Conservation (phyloP, 2,797 vertebrate species). For the Cetoscarus ocellatus region DNA sequence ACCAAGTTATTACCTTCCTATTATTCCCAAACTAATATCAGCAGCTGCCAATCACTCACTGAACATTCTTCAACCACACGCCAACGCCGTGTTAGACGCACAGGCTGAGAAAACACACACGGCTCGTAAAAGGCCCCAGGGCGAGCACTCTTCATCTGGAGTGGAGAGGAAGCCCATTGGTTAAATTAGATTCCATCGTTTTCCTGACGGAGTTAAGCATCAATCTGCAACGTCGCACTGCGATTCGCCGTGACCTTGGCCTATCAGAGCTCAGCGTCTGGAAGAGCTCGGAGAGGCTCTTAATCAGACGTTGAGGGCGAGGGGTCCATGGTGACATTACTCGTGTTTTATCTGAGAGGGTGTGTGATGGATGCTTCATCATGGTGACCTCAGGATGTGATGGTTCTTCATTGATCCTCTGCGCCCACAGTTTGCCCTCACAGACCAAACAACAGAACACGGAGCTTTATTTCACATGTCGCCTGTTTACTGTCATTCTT, state of each 20-base stretch:
- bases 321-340: conserved; percentile 73
- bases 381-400: conserved; percentile 59
- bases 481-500: conserved; percentile 10
- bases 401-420: conserved; percentile 57
- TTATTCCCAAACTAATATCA: conserved; percentile 80
- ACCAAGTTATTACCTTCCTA: conserved; percentile 72
- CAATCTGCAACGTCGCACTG: conserved; percentile 65
- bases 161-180: conserved; percentile 72
- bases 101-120: conserved; percentile 1
- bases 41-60: conserved; percentile 69
- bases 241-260: conserved; percentile 81
- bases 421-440: conserved; percentile 16
- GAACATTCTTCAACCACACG: conserved; percentile 57
- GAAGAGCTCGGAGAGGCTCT: conserved; percentile 71
- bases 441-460: conserved; percentile 39
- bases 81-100: conserved; percentile 40
- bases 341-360: conserved; percentile 63
- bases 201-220: conserved; percentile 77
- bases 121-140: conserved; percentile 37
- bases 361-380: conserved; percentile 56
- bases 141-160: conserved; percentile 72
- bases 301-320: conserved; percentile 75
- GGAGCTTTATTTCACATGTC: conserved; percentile 13
- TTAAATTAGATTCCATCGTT: conserved; percentile 76
- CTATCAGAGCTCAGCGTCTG: conserved; percentile 66